Evolutionary conservation across 35 echinoderm and acorn worm genomes (phyloP).

Genomic region (Antedon bifida): DNA sequence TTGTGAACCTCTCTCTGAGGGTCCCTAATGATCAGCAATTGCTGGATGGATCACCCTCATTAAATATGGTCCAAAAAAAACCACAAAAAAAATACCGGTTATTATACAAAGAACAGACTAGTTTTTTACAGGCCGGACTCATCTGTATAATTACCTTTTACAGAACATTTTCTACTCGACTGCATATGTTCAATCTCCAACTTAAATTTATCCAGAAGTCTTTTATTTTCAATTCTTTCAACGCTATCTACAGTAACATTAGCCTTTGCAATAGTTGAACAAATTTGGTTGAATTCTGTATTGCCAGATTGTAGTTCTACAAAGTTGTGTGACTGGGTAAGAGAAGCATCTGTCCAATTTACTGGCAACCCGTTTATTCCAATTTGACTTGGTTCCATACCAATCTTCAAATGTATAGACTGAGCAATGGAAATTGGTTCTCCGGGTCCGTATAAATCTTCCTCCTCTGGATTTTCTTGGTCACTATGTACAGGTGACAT

Average conservation of each 20-base stretch:
- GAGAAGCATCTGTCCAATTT: constrained; percentile 22
- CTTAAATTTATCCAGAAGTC: constrained; percentile 17
- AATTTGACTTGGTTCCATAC: constrained; percentile 11
- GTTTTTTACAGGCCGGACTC: no score
- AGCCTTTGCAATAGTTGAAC: not conserved
- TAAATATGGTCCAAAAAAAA: no score
- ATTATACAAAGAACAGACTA: no score
- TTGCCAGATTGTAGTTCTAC: constrained; percentile 1
- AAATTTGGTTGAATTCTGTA: constrained; percentile 13
- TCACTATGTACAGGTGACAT: no score
- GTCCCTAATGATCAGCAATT: no score
- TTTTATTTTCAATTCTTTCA: constrained; percentile 16
- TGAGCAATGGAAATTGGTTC: not conserved
- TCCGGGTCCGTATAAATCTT: not conserved
- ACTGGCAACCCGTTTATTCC: not conserved
- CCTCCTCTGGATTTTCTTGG: not conserved
- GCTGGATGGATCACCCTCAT: no score
- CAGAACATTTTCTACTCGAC: not conserved
- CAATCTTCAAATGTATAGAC: not conserved
- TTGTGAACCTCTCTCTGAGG: no score
- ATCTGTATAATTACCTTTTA: no score
- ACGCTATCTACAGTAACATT: not conserved
- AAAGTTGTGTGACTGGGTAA: not conserved
- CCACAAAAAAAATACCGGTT: no score
- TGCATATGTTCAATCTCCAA: constrained; percentile 9